phyloP scores from a whole-genome alignment of 2,113 vertebrate genomes.

The Manacus vitellinus region DNA sequence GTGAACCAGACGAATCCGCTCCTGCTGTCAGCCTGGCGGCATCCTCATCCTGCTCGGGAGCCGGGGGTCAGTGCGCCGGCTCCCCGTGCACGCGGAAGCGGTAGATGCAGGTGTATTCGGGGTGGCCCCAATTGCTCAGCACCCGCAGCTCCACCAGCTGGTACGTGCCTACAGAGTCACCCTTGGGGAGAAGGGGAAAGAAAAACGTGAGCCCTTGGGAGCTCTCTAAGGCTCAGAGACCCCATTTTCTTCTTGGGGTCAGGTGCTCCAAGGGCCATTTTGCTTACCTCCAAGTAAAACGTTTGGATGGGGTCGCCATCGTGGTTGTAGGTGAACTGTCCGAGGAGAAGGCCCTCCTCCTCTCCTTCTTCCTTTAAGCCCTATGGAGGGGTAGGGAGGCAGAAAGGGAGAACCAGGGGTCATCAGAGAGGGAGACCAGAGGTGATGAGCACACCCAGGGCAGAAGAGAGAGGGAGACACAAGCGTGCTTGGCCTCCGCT shows the following conservation, averaged over 20 bases:
- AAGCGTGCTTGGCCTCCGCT: fast-evolving
- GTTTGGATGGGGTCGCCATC: constrained; percentile 87
- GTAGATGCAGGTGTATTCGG: constrained; percentile 94
- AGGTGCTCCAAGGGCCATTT: not conserved
- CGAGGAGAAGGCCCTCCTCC: constrained; percentile 83
- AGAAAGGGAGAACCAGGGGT: not conserved
- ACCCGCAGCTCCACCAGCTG: constrained; percentile 85
- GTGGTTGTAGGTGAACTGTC: constrained; percentile 85
- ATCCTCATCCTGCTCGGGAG: fast-evolving
- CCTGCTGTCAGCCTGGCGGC: not conserved
- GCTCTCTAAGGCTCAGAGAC: not conserved
- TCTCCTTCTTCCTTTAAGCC: constrained; percentile 83
- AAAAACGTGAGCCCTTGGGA: not conserved
- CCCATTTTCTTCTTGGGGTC: not conserved
- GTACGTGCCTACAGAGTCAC: constrained; percentile 39
- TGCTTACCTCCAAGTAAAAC: constrained; percentile 81
- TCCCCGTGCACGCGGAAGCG: constrained; percentile 93
- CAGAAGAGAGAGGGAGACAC: not conserved
- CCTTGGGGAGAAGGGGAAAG: constrained; percentile 25
- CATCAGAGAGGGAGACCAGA: not conserved
- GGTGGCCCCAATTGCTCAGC: constrained; percentile 93
- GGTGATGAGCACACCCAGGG: not conserved
- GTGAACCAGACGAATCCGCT: not conserved
- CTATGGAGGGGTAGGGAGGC: constrained; percentile 60
- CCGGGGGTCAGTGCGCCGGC: constrained; percentile 29